Evolutionary conservation across 2,113 vertebrate species (phyloP), one percentile per base, ranked within the genome.

Genomic region (Prietella phreatophila): DNA sequence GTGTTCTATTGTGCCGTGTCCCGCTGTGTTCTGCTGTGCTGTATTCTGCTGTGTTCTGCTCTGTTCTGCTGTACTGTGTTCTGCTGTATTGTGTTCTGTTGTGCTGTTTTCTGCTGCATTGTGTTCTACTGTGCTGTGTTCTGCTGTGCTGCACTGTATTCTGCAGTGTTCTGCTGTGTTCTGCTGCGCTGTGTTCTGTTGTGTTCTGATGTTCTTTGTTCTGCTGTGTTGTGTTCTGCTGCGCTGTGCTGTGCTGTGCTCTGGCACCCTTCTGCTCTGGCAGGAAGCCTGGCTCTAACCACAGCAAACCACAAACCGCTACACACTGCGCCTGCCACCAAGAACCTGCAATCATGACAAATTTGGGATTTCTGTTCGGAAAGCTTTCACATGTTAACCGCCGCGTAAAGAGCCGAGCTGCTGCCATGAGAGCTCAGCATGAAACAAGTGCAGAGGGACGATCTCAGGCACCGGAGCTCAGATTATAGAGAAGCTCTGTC

Each of bases 261-360:
- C 11, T 56, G 39, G 75, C 83, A 82, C 75, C 76, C 85, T 50
- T 27, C 56, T 27, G 67, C 81, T 88, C 85, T 87, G 75, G 84
- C 56, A 73, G 63, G 69, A 61, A 58, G 82, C 81, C 78, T 78
- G 30, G 78, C 42, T 82, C 33, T 85, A 84, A 87, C 87, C 85
- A 90, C 80, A 85, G 79, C 88, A 63, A 87, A 85, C 87, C 89
- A 88, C 89, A 90, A 89, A 87, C 89, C 87, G 55, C 89, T 82
- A 87, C 78, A 83, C 47, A 60, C 36, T 83, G 87, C 47, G 60
- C 83, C 83, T 61, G 60, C 88, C 85, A 85, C 82, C 39, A 22
- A 56, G 47, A 87, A 89, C 87, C 73, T 42, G 82, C 86, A 87
- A 87, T 89, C 67, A 89, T 87, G 79, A 89, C 78, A 87, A 85